Base-by-base conservation (phyloP, 2,888 invertebrate genomes). In the Scaptomyza parva region DNA sequence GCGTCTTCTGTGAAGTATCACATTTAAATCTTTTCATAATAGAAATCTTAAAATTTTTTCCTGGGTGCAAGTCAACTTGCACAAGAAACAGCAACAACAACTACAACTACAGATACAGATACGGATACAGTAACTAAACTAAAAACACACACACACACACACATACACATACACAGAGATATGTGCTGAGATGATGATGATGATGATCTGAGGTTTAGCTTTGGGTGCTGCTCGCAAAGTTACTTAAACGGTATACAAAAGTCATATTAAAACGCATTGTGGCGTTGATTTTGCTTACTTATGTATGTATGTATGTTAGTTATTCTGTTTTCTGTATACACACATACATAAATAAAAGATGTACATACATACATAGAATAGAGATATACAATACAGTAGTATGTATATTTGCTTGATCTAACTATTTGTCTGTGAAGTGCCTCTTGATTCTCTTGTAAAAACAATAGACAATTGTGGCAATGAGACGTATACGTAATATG, bases 201-300 rank as follows among this genome's bases (percentile, higher is more conserved):
- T n/a, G 35, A 45, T 61, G 53, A 57, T 51, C 58, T 54, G 24
- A 57, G 62, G 24, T 48, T 41, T 51, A 55, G 28, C 52, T 66
- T 66, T 73, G 54, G 70, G 55, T 66, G 73, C 73, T 66, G 73
- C 74, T 73, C 62, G 59, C 62, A 66, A 81, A 81, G 58, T 50
- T 51, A 63, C 71, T 85, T 84, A 86, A 85, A 86, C 79, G 85
- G 64, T 74, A 78, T 61, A 85, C 86, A 85, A 85, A 85, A 84
- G 85, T 80, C 85, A 61, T 67, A 85, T 85, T 86, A 86, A 86
- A 78, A 80, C 70, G 78, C 82, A 74, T 85, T 85, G 84, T 85
- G 65, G 73, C 74, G 66, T 67, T 85, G 86, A 85, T 83, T 83
- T 84, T 76, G 61, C 78, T 84, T 78, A 78, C 62, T 79, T 77